Evolutionary conservation across 2,888 invertebrate genomes (phyloP), one percentile per base, ranked within the genome.

Genomic region (Caenorhabditis afra): DNA sequence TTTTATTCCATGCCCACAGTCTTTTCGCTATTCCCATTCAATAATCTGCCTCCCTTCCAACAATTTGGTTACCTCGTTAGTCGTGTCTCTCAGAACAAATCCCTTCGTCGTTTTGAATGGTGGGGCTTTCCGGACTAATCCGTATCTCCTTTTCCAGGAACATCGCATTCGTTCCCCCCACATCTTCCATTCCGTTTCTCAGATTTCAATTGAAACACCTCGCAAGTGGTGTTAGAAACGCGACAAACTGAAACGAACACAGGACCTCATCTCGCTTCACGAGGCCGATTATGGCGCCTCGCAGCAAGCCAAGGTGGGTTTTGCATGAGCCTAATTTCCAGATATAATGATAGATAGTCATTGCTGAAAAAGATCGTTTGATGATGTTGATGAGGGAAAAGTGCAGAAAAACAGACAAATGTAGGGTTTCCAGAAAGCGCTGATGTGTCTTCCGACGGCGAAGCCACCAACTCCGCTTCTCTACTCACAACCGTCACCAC

Each of bases 191-290:
- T n/a, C 35, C 41, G 35, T 18, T 41, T 50, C 39, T 41, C 23
- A 12, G 49, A 5, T 29, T 29, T 29, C 29, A 29, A 18, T 7
- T 47, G 5, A 29, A 67, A 59, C 68, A 68, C 59, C 59, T 29
- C 55, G 29, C 0, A 20, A 47, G 41, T 59, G 71, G 73, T 73
- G 73, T 64, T 73, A 50, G 22, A 39, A 44, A 71, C 22, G n/a
- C 47, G 44, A 67, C 79, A 79, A 79, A 35, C 79, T 79, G 79
- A 79, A 79, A 68, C 79, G 79, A 50, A 55, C 79, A 73, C 73
- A 79, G 66, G 79, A 79, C 73, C 62, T 79, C 57, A 64, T 78
- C 18, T 71, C 78, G n/a, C 55, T 78, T 29, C 78, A 78, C 39
- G 78, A 78, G 55, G 78, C 66, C 66, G 78, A 78, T 23, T 66